phyloP scores from a whole-genome alignment of 1,140 invertebrate genomes.

The Euura lappo region DNA sequence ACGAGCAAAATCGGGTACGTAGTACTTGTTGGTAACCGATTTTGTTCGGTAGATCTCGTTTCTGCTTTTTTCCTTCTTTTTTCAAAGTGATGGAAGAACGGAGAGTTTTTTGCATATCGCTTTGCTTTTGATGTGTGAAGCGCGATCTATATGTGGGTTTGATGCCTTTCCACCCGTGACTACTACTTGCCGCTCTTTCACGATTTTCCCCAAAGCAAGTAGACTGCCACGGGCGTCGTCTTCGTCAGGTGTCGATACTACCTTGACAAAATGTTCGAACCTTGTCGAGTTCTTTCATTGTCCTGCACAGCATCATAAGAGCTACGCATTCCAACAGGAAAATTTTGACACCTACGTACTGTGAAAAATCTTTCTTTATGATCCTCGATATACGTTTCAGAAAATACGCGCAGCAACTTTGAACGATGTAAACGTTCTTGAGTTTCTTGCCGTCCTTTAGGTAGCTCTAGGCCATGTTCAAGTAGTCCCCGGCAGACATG shows the following conservation, averaged over 20 bases:
- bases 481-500: background rate
- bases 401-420: slow-evolving; percentile 10
- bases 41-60: background rate
- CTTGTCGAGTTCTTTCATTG: slow-evolving; percentile 2
- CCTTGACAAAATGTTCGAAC: slow-evolving; percentile 13
- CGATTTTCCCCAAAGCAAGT: background rate
- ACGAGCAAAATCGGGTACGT: slow-evolving; percentile 13
- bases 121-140: background rate
- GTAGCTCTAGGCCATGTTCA: background rate
- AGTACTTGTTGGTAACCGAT: slow-evolving; percentile 17
- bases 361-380: slow-evolving; percentile 13
- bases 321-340: slow-evolving; percentile 17
- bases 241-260: background rate
- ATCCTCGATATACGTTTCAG: slow-evolving; percentile 15
- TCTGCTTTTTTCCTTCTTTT: slow-evolving; percentile 11
- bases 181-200: background rate
- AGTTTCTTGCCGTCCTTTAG: background rate
- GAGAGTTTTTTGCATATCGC: slow-evolving; percentile 12
- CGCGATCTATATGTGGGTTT: background rate
- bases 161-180: no score
- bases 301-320: slow-evolving; percentile 11
- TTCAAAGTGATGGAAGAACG: slow-evolving; percentile 9
- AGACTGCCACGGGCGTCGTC: slow-evolving; percentile 1
- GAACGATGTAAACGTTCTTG: background rate
- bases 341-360: slow-evolving; percentile 2